These are phyloP conservation scores for Hybognathus amarus DNA, from an alignment of 2,797 vertebrate genomes.

Conservation along the genomic window DNA sequence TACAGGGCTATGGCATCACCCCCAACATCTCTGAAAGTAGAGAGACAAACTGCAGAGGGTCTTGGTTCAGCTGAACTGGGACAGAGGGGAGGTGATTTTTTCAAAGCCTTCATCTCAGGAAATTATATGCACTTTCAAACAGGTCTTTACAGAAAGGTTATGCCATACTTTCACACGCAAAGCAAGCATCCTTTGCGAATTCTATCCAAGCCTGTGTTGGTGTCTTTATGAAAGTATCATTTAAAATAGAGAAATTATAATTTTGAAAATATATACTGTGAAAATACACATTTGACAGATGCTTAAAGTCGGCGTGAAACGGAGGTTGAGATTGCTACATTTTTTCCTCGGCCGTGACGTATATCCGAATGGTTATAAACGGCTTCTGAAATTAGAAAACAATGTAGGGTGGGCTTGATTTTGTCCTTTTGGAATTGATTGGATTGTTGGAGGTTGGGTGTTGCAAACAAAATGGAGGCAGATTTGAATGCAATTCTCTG, in stretches of 20 bases:
- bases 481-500: no score
- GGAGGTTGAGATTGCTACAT: no score
- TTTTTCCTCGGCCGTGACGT: no score
- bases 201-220: conserved; percentile 67
- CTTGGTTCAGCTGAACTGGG: conserved; percentile 75
- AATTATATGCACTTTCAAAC: conserved; percentile 67
- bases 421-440: no score
- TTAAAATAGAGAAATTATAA: neutral
- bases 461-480: no score
- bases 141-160: conserved; percentile 72
- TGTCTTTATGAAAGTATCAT: conserved; percentile 57
- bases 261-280: neutral
- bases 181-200: conserved; percentile 71
- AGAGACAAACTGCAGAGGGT: conserved; percentile 64
- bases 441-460: no score
- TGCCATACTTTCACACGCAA: conserved; percentile 80
- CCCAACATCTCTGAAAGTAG: conserved; percentile 60
- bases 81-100: conserved; percentile 73
- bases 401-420: no score
- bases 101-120: conserved; percentile 60
- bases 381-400: no score
- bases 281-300: neutral
- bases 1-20: conserved; percentile 76
- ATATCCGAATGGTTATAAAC: no score
- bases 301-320: no score